Evolutionary conservation across 1,140 invertebrate genomes (phyloP).

Genomic region (Drosophila pandora): DNA sequence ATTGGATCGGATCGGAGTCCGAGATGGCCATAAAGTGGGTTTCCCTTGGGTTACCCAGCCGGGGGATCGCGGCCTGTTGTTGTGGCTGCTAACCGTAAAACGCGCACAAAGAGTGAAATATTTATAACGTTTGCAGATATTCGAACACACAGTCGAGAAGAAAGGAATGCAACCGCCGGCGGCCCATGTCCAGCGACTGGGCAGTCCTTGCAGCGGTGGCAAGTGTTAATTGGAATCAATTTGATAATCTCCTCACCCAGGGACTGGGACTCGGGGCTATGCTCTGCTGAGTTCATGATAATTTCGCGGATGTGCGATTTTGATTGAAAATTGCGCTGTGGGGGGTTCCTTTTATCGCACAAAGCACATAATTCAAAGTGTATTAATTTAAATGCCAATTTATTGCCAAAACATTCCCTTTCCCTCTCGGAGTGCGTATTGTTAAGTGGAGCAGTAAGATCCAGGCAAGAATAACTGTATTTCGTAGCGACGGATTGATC

Average conservation of each 20-base stretch:
- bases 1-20: background rate
- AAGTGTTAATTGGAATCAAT: conserved; percentile 84
- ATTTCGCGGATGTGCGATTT: conserved; percentile 80
- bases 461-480: conserved; percentile 52
- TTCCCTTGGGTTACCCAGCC: conserved; percentile 37
- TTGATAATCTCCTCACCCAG: conserved; percentile 75
- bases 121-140: conserved; percentile 75
- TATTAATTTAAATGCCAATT: conserved; percentile 84
- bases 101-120: conserved; percentile 64
- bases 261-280: conserved; percentile 14
- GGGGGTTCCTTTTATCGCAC: conserved; percentile 64
- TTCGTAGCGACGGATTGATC: conserved; percentile 66
- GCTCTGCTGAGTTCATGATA: conserved; percentile 79
- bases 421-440: conserved; percentile 6
- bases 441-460: conserved; percentile 51
- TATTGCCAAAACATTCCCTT: conserved; percentile 69
- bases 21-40: conserved; percentile 64
- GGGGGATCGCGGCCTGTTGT: conserved; percentile 22
- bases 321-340: conserved; percentile 83
- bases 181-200: conserved; percentile 27
- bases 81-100: conserved; percentile 58
- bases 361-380: conserved; percentile 80
- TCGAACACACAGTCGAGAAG: conserved; percentile 14
- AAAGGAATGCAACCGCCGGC: conserved; percentile 37
- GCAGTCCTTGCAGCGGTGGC: conserved; percentile 70